Base-by-base conservation (phyloP, 2,888 invertebrate species). In the Venusia cambrica region DNA sequence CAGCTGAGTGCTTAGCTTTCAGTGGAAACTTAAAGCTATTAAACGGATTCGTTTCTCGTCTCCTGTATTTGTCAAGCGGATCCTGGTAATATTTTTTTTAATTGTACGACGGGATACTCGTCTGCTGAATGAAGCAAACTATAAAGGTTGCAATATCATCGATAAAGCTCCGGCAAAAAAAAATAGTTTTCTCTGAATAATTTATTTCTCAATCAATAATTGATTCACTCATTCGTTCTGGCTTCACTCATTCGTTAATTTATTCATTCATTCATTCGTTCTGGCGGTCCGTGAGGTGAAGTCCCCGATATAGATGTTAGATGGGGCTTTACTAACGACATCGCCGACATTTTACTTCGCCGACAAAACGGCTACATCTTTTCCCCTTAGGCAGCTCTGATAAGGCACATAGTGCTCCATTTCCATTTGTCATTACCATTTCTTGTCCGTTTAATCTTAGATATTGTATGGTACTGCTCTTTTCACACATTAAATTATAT, bases 341-440 rank as follows among this genome's bases (percentile, higher is more conserved):
- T 63, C 60, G 58, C 56, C 56, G 60, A 65, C 65, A 64, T 73
- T 70, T 70, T 54, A 69, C 64, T 68, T 51, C 58, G 55, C 62
- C 44, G 57, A 66, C 65, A 67, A 71, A 69, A 65, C 62, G 57
- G 61, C 58, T 64, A 66, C 62, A 65, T 69, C 68, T 69, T 70
- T 70, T 65, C 70, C 62, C 57, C 57, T 53, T 51, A 56, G 62
- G 61, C 54, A 56, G 56, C 53, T 51, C 55, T 62, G 75, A 76
- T 75, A 74, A 73, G 65, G 65, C 66, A 63, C 62, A 65, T 49
- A 57, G 54, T 60, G 50, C 47, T 46, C 64, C 62, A 72, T 77
- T 78, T 46, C 64, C 62, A 72, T 77, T 78, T 78, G 69, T 78
- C 74, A 77, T 81, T 70, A 73, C 60, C 66, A 69, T 70, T 69